Evolutionary conservation across 1,140 invertebrate genomes (phyloP).

Genomic region (Drosophila kurseongensis): DNA sequence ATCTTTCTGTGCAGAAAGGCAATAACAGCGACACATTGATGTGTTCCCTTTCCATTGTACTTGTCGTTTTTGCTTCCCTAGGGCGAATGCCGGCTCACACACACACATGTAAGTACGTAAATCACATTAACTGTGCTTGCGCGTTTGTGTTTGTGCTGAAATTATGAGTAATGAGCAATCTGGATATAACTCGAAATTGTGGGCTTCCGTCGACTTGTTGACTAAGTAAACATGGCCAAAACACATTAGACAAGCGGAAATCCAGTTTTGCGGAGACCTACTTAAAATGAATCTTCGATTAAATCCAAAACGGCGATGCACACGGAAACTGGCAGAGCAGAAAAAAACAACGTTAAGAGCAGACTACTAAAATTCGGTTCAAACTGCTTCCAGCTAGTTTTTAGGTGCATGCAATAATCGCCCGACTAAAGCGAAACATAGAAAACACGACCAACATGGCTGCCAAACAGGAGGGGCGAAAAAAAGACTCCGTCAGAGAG

Average conservation of each 20-base stretch:
- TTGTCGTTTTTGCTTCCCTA: slow-evolving; percentile 22
- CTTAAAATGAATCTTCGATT: slow-evolving; percentile 53
- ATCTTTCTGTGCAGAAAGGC: slow-evolving; percentile 1
- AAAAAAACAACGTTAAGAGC: slow-evolving; percentile 9
- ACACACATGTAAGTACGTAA: slow-evolving; percentile 14
- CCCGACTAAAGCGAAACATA: slow-evolving; percentile 32
- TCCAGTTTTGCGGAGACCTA: slow-evolving; percentile 35
- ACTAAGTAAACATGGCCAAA: slow-evolving; percentile 51
- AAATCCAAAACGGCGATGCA: slow-evolving; percentile 39
- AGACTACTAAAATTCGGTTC: slow-evolving; percentile 53
- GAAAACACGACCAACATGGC: slow-evolving; percentile 45
- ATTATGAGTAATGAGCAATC: slow-evolving; percentile 73
- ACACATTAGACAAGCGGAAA: slow-evolving; percentile 49
- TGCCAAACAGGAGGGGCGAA: slow-evolving; percentile 14
- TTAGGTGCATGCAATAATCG: slow-evolving; percentile 46
- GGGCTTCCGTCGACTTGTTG: slow-evolving; percentile 9
- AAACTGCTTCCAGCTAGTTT: slow-evolving; percentile 72
- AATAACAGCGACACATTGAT: slow-evolving; percentile 19
- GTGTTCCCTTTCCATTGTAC: slow-evolving; percentile 7
- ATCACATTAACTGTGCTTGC: slow-evolving; percentile 25
- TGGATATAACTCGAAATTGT: slow-evolving; percentile 57
- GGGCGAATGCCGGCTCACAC: slow-evolving; percentile 34
- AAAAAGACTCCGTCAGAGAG: neutral
- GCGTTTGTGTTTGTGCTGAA: slow-evolving; percentile 31
- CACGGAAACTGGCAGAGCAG: slow-evolving; percentile 43